These are phyloP conservation scores for Drosophila subpulchrella DNA, from an alignment of 1,140 invertebrate genomes.

Conservation along the genomic window DNA sequence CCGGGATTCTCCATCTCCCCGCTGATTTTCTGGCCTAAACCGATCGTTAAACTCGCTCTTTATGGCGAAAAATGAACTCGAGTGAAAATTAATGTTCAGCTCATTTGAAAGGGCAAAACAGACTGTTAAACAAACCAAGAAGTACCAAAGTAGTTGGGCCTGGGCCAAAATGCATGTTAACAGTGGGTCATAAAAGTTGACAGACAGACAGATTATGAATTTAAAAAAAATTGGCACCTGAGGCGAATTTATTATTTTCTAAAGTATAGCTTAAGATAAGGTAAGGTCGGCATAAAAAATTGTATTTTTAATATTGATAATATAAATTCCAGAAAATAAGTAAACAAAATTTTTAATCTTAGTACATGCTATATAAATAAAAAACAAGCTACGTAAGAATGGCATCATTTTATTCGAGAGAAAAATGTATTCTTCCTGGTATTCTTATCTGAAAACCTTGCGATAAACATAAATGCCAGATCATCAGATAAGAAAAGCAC, in stretches of 20 bases:
- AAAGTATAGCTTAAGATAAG: neutral
- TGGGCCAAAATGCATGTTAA: constrained; percentile 40
- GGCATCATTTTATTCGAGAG: neutral
- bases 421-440: neutral
- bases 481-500: constrained; percentile 14
- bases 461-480: constrained; percentile 1
- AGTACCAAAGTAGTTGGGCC: constrained; percentile 26
- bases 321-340: too few species aligned
- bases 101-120: constrained; percentile 59
- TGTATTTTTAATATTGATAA: too few species aligned
- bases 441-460: constrained; percentile 25
- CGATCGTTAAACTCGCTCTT: constrained; percentile 58
- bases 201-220: too few species aligned
- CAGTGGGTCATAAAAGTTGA: constrained; percentile 32
- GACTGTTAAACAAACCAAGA: constrained; percentile 43
- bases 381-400: neutral
- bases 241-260: neutral
- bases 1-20: neutral
- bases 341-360: too few species aligned
- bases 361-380: too few species aligned
- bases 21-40: constrained; percentile 13
- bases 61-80: constrained; percentile 58
- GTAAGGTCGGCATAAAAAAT: neutral
- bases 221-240: too few species aligned
- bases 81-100: constrained; percentile 50